phyloP scores from a whole-genome alignment of 2,888 invertebrate genomes.

The Tiphia femorata region DNA sequence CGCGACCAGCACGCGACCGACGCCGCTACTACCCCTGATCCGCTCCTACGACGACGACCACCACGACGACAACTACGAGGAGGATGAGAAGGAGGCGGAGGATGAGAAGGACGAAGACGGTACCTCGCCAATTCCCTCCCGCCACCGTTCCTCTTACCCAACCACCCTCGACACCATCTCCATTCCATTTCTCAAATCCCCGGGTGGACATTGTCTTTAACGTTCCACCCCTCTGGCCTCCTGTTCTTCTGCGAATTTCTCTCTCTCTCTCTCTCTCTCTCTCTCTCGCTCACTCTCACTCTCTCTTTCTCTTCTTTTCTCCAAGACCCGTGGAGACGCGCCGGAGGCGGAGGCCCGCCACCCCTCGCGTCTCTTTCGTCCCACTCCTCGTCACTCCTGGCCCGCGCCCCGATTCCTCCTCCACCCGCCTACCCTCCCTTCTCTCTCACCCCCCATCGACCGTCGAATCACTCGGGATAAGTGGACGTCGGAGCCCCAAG shows the following conservation, averaged over 20 bases:
- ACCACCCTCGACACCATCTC: constrained; percentile 33
- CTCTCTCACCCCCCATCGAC: not conserved
- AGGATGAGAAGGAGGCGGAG: not conserved
- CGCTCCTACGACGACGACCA: constrained; percentile 13
- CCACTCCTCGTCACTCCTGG: constrained; percentile 29
- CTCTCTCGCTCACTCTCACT: constrained; percentile 14
- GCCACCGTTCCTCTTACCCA: too few species aligned
- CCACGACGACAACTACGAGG: not conserved
- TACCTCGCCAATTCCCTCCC: constrained; percentile 21
- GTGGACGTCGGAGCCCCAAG: not conserved
- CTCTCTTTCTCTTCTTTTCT: constrained; percentile 29
- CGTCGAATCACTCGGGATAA: not conserved
- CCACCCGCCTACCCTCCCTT: constrained; percentile 27
- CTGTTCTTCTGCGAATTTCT: not conserved
- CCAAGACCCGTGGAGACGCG: too few species aligned
- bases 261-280: constrained; percentile 14
- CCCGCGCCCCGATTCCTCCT: constrained; percentile 43
- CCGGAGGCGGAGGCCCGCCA: constrained; percentile 20
- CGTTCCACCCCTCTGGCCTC: constrained; percentile 5
- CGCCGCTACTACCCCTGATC: constrained; percentile 41
- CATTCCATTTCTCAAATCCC: constrained; percentile 10
- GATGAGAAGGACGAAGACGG: not conserved
- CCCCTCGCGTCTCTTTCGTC: not conserved
- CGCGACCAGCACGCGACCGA: constrained; percentile 67
- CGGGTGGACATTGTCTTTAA: constrained; percentile 26